Conservation (phyloP, 1,140 invertebrate genomes). For the Solenopsis invicta region DNA sequence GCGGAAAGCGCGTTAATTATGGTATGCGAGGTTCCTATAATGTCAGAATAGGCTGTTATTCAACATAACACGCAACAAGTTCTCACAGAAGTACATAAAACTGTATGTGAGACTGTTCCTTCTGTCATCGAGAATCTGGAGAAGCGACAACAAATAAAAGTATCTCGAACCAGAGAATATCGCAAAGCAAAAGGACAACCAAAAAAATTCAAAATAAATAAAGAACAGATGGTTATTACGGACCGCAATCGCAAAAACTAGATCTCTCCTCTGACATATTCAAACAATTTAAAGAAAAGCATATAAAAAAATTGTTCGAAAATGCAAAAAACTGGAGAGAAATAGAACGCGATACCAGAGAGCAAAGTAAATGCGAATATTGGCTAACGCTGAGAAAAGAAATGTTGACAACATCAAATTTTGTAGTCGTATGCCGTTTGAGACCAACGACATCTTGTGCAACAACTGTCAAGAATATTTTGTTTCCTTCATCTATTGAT, state of each 20-base stretch:
- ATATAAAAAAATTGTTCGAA: neutral
- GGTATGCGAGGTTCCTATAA: too few relatives aligned
- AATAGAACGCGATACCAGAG: neutral
- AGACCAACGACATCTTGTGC: too few relatives aligned
- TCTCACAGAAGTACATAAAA: too few relatives aligned
- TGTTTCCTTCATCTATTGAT: too few relatives aligned
- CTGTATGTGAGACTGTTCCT: neutral
- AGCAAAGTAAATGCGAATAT: neutral
- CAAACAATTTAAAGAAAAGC: neutral
- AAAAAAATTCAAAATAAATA: neutral
- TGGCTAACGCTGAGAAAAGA: neutral
- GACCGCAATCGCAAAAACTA: neutral
- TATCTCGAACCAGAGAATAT: neutral
- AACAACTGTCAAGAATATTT: too few relatives aligned
- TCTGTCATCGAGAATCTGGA: neutral
- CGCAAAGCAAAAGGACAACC: neutral
- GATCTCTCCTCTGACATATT: neutral
- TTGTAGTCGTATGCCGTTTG: neutral
- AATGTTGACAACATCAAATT: neutral
- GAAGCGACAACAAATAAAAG: neutral
- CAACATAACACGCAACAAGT: too few relatives aligned
- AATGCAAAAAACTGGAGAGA: neutral
- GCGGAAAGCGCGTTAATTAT: too few relatives aligned
- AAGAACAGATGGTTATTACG: neutral
- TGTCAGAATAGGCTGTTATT: too few relatives aligned